phyloP scores from a whole-genome alignment of 2,888 invertebrate genomes.

The Cataglyphis altisquamis region DNA sequence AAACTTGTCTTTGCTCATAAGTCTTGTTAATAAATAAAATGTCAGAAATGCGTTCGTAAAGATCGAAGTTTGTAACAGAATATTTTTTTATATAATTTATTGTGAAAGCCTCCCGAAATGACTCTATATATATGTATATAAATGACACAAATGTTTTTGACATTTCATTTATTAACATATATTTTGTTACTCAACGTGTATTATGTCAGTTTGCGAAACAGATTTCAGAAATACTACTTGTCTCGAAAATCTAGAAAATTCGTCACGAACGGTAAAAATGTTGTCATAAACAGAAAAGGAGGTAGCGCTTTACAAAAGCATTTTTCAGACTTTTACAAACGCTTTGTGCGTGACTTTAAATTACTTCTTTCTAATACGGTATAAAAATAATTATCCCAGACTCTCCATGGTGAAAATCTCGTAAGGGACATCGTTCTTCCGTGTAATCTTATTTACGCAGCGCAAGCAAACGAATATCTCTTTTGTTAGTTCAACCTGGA shows the following conservation, averaged over 20 bases:
- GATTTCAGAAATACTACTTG: not conserved
- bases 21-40: not conserved
- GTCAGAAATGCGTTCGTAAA: not conserved
- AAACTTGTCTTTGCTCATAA: not conserved
- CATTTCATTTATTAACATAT: conserved; percentile 13
- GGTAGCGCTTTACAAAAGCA: not conserved
- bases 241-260: not conserved
- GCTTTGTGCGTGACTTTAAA: not conserved
- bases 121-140: not conserved
- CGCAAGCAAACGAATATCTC: not conserved
- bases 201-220: not conserved
- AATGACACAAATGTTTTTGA: not conserved
- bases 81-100: conserved; percentile 1
- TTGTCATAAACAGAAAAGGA: conserved; percentile 12
- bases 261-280: not conserved
- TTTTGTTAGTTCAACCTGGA: conserved; percentile 35
- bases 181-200: not conserved
- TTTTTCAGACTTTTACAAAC: not conserved
- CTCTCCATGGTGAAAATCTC: not conserved
- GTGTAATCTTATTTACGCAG: not conserved
- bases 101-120: not conserved
- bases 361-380: not conserved
- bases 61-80: not conserved
- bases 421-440: not conserved
- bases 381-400: conserved; percentile 14